These are phyloP conservation scores for Bombus soroeensis DNA, from an alignment of 1,140 invertebrate species.

Conservation along the genomic window DNA sequence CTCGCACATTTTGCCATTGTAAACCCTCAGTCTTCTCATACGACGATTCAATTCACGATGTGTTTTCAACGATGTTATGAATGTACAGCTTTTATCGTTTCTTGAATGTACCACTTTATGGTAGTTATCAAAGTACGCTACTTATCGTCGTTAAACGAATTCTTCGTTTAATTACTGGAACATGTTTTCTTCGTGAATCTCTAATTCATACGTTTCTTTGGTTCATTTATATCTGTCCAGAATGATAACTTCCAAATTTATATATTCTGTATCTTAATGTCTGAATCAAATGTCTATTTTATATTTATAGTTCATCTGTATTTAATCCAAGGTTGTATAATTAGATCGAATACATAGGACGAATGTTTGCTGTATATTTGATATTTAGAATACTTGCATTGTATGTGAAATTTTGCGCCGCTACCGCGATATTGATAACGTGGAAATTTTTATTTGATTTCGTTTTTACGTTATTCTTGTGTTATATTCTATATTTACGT, in stretches of 20 bases:
- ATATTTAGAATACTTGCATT: background rate
- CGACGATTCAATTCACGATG: slow-evolving; percentile 56
- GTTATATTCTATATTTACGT: background rate
- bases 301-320: background rate
- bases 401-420: background rate
- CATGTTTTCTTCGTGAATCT: background rate
- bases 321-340: background rate
- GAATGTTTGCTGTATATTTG: background rate
- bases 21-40: background rate
- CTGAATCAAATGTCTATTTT: background rate
- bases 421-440: background rate
- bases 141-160: too few relatives aligned
- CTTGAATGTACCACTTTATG: slow-evolving; percentile 7
- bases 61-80: slow-evolving; percentile 30
- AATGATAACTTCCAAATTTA: background rate
- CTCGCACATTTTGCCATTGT: slow-evolving; percentile 59
- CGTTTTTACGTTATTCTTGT: too few relatives aligned
- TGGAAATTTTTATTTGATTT: background rate
- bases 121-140: background rate
- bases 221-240: background rate
- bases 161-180: background rate
- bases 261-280: background rate
- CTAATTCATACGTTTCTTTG: background rate
- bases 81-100: background rate
- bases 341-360: background rate